These are phyloP conservation scores for Athrips mouffetella DNA, from an alignment of 2,888 invertebrate genomes.

Conservation along the genomic window DNA sequence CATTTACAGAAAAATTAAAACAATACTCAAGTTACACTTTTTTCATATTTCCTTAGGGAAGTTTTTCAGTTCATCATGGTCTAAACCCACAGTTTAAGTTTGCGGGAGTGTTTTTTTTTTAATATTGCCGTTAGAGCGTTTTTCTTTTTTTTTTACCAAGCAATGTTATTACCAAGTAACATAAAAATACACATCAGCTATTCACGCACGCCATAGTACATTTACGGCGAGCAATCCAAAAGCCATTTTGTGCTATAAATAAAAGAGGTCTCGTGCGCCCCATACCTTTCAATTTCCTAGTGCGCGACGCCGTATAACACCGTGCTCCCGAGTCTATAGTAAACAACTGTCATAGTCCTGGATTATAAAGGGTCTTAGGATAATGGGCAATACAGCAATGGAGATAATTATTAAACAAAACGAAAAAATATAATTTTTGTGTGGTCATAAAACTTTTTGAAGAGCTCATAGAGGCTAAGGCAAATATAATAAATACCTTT, in stretches of 20 bases:
- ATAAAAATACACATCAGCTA: slow-evolving; percentile 15
- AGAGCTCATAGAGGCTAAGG: no score
- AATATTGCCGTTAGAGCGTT: background rate
- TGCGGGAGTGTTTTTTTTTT: background rate
- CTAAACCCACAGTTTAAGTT: no score
- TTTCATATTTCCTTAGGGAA: no score
- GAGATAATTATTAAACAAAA: slow-evolving; percentile 18
- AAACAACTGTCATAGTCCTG: slow-evolving; percentile 71
- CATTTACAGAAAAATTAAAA: no score
- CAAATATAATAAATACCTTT: no score
- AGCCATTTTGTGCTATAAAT: slow-evolving; percentile 71
- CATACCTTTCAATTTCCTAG: slow-evolving; percentile 76
- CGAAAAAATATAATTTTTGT: no score
- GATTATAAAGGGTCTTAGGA: background rate
- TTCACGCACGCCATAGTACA: slow-evolving; percentile 30
- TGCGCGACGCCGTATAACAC: slow-evolving; percentile 20
- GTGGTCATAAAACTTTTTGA: no score
- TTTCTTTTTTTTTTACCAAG: background rate
- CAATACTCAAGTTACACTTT: no score
- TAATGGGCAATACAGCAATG: no score
- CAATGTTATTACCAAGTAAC: background rate
- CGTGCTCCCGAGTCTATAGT: slow-evolving; percentile 69
- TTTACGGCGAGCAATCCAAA: slow-evolving; percentile 66
- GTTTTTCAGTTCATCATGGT: no score
- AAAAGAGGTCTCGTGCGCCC: slow-evolving; percentile 69